These are phyloP conservation scores for Drosophila atripex DNA, from an alignment of 2,888 invertebrate genomes.

Conservation along the genomic window DNA sequence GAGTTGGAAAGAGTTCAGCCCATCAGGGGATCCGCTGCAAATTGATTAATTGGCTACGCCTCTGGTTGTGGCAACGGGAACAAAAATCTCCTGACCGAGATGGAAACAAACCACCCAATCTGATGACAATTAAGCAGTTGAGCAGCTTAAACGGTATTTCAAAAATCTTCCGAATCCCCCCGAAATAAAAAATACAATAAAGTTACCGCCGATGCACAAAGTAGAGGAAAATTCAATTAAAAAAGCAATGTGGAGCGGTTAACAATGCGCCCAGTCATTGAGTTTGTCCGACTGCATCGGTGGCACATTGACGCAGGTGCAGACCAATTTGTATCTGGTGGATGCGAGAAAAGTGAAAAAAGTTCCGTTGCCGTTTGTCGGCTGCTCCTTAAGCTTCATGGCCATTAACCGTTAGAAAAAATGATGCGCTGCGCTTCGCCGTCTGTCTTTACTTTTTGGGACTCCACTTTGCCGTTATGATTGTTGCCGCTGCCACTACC, in stretches of 20 bases:
- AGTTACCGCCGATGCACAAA: constrained; percentile 46
- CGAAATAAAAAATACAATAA: constrained; percentile 29
- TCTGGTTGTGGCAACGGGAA: constrained; percentile 64
- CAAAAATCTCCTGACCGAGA: constrained; percentile 40
- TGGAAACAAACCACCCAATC: constrained; percentile 46
- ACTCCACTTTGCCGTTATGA: constrained; percentile 68
- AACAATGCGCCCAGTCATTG: constrained; percentile 59
- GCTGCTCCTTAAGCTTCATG: constrained; percentile 49
- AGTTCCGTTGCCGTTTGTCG: constrained; percentile 57
- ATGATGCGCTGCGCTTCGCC: constrained; percentile 57
- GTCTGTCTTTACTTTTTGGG: constrained; percentile 50
- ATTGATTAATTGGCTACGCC: constrained; percentile 74
- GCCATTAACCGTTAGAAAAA: constrained; percentile 71
- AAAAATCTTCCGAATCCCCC: constrained; percentile 11
- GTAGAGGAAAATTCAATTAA: constrained; percentile 65
- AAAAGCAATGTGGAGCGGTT: constrained; percentile 48
- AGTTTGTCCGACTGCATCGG: constrained; percentile 49
- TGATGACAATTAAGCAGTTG: constrained; percentile 78
- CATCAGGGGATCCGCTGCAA: constrained; percentile 49
- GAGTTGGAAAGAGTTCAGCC: constrained; percentile 16
- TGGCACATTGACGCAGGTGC: constrained; percentile 58
- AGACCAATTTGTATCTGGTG: constrained; percentile 56
- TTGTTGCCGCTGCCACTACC: constrained; percentile 17
- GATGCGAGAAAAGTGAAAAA: constrained; percentile 75
- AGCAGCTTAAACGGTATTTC: constrained; percentile 75